These are phyloP conservation scores for Callimorpha dominula DNA, from an alignment of 2,888 invertebrate genomes.

Conservation along the genomic window DNA sequence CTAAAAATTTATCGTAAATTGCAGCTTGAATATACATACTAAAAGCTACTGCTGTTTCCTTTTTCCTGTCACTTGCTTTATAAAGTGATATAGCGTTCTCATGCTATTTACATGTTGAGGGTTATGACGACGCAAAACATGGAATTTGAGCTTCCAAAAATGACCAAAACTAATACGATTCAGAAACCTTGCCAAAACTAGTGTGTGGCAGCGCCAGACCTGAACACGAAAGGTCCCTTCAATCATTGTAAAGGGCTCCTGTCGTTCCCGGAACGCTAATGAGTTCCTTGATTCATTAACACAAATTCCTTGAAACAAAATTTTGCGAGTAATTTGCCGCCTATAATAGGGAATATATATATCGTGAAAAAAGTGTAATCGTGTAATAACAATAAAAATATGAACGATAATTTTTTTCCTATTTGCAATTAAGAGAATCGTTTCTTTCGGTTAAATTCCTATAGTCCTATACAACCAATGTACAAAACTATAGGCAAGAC, in stretches of 20 bases:
- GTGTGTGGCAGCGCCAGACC: neutral
- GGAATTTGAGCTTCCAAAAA: conserved; percentile 19
- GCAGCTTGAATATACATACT: conserved; percentile 30
- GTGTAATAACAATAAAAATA: neutral
- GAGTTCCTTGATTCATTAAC: neutral
- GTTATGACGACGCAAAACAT: conserved; percentile 22
- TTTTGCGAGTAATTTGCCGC: neutral
- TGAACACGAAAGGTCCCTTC: neutral
- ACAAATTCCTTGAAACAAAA: neutral
- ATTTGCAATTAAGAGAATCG: neutral
- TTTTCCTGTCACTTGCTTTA: conserved; percentile 42
- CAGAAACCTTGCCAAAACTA: neutral
- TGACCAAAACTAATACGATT: neutral
- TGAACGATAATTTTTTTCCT: neutral
- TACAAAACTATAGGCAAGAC: too few species aligned
- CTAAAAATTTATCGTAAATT: neutral
- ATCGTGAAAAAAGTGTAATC: neutral
- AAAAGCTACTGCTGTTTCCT: conserved; percentile 60
- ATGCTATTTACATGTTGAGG: conserved; percentile 28
- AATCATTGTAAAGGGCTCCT: neutral
- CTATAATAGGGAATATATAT: neutral
- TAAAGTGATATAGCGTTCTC: conserved; percentile 35
- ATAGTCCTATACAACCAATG: too few species aligned
- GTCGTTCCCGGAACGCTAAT: neutral
- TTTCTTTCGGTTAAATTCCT: neutral